Evolutionary conservation across 2,888 invertebrate genomes (phyloP).

Genomic region (Nemapogon koenigi): DNA sequence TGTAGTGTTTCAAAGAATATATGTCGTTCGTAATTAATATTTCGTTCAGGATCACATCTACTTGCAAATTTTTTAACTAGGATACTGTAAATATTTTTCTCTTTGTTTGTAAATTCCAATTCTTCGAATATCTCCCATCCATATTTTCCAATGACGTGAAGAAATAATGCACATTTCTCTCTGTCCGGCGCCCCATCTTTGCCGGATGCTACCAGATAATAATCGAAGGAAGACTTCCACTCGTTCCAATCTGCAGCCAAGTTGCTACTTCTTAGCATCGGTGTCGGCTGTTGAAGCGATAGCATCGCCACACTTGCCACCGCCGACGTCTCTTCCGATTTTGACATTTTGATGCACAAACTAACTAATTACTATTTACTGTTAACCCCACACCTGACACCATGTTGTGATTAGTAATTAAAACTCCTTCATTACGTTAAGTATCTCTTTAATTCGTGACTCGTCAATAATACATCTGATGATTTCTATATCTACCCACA

Average conservation of each 20-base stretch:
- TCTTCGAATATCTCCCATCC: conserved; percentile 15
- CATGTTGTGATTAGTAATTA: too few relatives aligned
- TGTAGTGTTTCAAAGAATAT: conserved; percentile 2
- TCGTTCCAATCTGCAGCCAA: conserved; percentile 4
- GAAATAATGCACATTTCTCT: conserved; percentile 14
- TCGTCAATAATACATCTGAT: too few relatives aligned
- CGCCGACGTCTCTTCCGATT: neutral
- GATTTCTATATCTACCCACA: too few relatives aligned
- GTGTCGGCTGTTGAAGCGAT: conserved; percentile 6
- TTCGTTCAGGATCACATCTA: conserved; percentile 10
- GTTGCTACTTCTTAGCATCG: conserved; percentile 2
- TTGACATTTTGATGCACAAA: neutral
- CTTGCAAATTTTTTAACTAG: conserved; percentile 11
- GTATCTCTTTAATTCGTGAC: too few relatives aligned
- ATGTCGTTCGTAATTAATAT: conserved; percentile 14
- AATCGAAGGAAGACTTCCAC: conserved; percentile 7
- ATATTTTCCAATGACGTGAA: conserved; percentile 17
- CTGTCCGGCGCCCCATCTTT: neutral
- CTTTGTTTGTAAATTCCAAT: conserved; percentile 8
- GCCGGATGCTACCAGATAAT: conserved; percentile 6
- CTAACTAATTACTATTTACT: too few relatives aligned
- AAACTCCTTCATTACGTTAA: too few relatives aligned
- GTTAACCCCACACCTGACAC: too few relatives aligned
- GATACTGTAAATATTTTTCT: conserved; percentile 4
- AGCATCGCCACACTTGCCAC: too few relatives aligned